phyloP scores from a whole-genome alignment of 2,797 vertebrate genomes.

The Alca torda region DNA sequence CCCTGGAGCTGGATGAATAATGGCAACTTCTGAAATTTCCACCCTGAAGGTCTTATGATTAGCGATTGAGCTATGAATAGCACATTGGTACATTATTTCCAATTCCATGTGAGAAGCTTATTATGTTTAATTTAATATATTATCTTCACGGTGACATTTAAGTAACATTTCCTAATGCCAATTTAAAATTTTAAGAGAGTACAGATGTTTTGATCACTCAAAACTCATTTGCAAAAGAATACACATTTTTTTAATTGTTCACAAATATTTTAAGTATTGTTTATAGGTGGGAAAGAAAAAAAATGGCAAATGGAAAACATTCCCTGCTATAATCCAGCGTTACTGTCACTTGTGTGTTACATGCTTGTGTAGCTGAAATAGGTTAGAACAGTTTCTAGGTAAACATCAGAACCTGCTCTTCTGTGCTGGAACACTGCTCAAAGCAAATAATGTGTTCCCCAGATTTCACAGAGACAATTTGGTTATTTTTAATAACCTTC shows the following conservation, averaged over 20 bases:
- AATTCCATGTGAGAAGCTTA: background rate
- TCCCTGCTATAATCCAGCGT: background rate
- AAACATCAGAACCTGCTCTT: constrained; percentile 58
- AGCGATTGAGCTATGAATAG: background rate
- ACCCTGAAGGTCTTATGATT: background rate
- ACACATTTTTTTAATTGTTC: background rate
- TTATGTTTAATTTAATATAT: background rate
- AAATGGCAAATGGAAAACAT: background rate
- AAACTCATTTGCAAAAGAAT: background rate
- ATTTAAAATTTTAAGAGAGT: background rate
- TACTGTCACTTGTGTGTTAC: background rate
- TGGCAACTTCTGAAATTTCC: background rate
- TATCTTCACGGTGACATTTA: background rate
- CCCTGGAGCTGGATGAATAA: background rate
- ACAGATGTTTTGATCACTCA: background rate
- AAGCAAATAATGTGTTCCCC: constrained; percentile 3
- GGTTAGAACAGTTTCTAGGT: constrained; percentile 20
- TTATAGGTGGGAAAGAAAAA: background rate
- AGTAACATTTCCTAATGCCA: background rate
- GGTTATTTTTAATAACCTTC: constrained; percentile 62
- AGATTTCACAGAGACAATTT: constrained; percentile 3
- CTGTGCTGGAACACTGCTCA: background rate
- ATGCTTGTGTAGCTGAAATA: background rate
- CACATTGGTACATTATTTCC: background rate
- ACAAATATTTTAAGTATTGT: background rate